Evolutionary conservation across 2,113 vertebrate species (phyloP), one percentile per base, ranked within the genome.

Genomic region (Onychorhynchus coronatus): DNA sequence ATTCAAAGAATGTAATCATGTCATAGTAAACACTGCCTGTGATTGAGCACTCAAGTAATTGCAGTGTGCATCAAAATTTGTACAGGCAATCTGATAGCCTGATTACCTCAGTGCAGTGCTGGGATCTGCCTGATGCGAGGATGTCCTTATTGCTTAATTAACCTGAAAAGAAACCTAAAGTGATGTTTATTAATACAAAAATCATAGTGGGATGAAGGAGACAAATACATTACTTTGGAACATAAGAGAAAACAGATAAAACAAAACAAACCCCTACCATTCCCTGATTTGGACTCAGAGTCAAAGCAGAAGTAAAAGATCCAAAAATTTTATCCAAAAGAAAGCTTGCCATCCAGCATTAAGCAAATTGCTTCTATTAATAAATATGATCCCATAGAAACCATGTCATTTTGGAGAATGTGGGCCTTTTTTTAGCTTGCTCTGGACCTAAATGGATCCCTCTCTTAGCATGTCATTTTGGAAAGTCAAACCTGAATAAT

Each of bases 1-100:
- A 78, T 85, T 93, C 67, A 75, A 1, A 2, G 49, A 73, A 8
- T 53, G 27, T 68, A 73, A 73, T 89, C 46, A n/a, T 31, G 4
- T 68, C 85, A 59, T 33, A 84, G 42, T 65, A 85, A 78, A 86
- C 47, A 79, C 24, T 63, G 15, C 27, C 19, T 74, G 46, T 79
- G 80, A 86, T 23, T 94, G 87, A 86, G 42, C 62, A 68, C 44
- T 72, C 62, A 68, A 14, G 55, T 89, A 91, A 81, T 67, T 82
- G 35, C 61, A 62, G 42, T 7, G 11, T 50, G 27, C 23, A 74
- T 42, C 25, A 84, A 58, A 94, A 88, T 88, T 78, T 77, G 25
- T 53, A 55, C 49, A 28, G 55, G n/a, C 46, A 81, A 79, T 55
- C 15, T 39, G 37, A 85, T 46, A 85, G 52, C 28, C 46, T 82